Evolutionary conservation across 1,140 invertebrate species (phyloP).

Genomic region (Mya arenaria): DNA sequence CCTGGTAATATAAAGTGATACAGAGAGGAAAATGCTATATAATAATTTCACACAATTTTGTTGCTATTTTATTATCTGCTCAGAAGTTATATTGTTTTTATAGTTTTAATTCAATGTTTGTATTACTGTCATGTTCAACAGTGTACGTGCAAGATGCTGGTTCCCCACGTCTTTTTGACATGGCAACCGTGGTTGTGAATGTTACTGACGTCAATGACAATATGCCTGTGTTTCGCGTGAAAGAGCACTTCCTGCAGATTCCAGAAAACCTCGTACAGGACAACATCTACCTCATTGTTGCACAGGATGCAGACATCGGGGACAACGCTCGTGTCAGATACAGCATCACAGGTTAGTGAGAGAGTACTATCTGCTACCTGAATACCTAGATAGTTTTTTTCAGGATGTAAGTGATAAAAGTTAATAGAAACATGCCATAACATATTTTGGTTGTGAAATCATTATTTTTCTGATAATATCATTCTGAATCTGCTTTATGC

Average conservation of each 20-base stretch:
- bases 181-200: conserved; percentile 82
- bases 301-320: conserved; percentile 93
- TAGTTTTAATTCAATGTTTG: conserved; percentile 43
- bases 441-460: background rate
- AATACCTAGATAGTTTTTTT: background rate
- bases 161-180: conserved; percentile 75
- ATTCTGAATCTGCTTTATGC: no score
- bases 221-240: conserved; percentile 70
- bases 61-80: no score
- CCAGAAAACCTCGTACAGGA: conserved; percentile 84
- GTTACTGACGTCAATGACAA: conserved; percentile 82
- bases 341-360: conserved; percentile 91
- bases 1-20: no score
- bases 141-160: conserved; percentile 76
- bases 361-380: background rate
- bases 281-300: conserved; percentile 83
- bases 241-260: conserved; percentile 57
- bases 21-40: no score
- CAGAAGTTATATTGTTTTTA: no score
- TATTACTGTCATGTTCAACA: no score
- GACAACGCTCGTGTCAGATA: conserved; percentile 93
- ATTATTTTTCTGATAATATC: no score
- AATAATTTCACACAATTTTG: no score
- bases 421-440: background rate
- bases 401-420: background rate